Base-by-base conservation (phyloP, 2,113 vertebrate genomes). In the Semicossyphus pulcher region DNA sequence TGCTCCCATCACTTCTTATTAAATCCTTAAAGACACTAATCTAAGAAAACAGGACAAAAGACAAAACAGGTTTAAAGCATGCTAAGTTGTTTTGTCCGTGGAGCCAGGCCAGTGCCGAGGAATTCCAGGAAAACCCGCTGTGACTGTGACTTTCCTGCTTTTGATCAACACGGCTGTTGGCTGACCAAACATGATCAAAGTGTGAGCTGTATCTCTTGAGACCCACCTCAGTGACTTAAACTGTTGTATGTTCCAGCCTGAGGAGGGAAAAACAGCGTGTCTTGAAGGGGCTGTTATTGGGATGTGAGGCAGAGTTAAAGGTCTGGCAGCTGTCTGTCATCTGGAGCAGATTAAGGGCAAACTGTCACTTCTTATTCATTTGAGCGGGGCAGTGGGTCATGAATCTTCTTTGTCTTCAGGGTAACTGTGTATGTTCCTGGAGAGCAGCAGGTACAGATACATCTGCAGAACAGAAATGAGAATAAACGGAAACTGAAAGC, bases 331-430 rank as follows among this genome's bases (percentile, higher is more conserved):
- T 72, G 74, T 65, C 62, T 60, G 62, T 72, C 88, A 89, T 92
- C 90, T 92, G 91, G 80, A 88, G 64, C 64, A 61, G 41, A 81
- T 93, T 92, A 90, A 54, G 39, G 20, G 12, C 26, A 45, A 45
- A 58, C 44, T 57, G 62, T 56, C 76, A 34, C 57, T 63, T 62
- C 18, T 42, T n/a, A 47, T 56, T 71, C 57, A 72, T 36, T 60
- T 70, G 81, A 84, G 77, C 2, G 21, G 44, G 64, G 29, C 56
- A 69, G 44, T 48, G 58, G 48, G 34, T 75, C 70, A 68, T 74
- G 78, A 90, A 84, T 87, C 14, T 11, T n/a, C 32, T 47, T 73
- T 11, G 20, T 63, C 54, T 77, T 57, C 34, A 36, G 69, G 45
- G 56, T 72, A 56, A 64, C 26, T 80, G 31, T 42, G 62, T 25